phyloP scores from a whole-genome alignment of 2,113 vertebrate species.

The Oophaga pumilio region DNA sequence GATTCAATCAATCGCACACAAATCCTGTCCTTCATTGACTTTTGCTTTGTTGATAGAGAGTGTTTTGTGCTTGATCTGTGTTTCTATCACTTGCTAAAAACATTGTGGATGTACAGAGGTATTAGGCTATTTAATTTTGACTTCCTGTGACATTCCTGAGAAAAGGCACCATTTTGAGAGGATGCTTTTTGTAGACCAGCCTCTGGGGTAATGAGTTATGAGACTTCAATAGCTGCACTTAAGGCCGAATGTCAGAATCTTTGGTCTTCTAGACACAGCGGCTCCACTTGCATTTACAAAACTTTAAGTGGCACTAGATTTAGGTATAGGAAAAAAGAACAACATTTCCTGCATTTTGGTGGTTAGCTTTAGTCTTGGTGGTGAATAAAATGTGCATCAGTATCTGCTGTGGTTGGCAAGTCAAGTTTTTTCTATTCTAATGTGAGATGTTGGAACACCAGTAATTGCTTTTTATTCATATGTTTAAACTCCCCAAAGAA shows the following conservation, averaged over 20 bases:
- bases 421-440: constrained; percentile 13
- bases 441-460: not conserved
- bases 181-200: constrained; percentile 65
- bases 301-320: constrained; percentile 77
- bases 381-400: constrained; percentile 52
- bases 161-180: constrained; percentile 61
- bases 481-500: constrained; percentile 4
- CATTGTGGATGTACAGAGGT: constrained; percentile 54
- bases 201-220: constrained; percentile 71
- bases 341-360: constrained; percentile 83
- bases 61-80: constrained; percentile 52
- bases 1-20: constrained; percentile 66
- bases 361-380: constrained; percentile 71
- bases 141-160: constrained; percentile 70
- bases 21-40: constrained; percentile 67
- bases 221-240: constrained; percentile 78
- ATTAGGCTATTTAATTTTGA: constrained; percentile 66
- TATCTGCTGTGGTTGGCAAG: constrained; percentile 36
- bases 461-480: constrained; percentile 27
- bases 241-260: constrained; percentile 73
- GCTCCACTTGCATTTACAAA: constrained; percentile 85
- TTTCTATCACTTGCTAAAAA: constrained; percentile 61
- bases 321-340: constrained; percentile 78
- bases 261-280: constrained; percentile 76
- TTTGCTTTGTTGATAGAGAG: constrained; percentile 33